Base-by-base conservation (phyloP, 2,888 invertebrate species). In the Limnephilus rhombicus region DNA sequence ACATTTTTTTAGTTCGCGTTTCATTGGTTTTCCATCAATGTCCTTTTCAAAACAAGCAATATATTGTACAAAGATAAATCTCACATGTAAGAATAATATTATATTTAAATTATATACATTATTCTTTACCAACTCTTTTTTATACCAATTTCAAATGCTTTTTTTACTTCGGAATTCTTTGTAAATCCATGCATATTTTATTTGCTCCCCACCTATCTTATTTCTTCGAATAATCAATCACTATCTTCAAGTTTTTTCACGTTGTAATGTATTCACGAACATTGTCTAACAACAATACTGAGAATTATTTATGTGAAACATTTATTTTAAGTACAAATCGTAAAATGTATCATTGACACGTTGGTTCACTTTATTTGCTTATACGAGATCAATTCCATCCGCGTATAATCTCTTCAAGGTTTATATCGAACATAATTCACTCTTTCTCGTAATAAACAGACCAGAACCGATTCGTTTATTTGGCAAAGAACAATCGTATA, bases 391-490 rank as follows among this genome's bases (percentile, higher is more conserved):
- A n/a, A 68, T 68, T 68, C 68, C 24, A 68, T 24, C 68, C n/a
- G 68, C 24, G 9, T 9, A 68, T n/a, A 68, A n/a, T 68, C 34
- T 41, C 29, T 41, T 37, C 85, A 37, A 85, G 85, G 85, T 85
- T 85, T 85, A 85, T 41, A 37, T 37, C 41, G 41, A n/a, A 41
- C 41, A 85, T 41, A 41, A 41, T 85, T 85, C 34, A 85, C 9
- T n/a, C n/a, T 24, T 7, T 68, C 68, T 68, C n/a, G 24, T 31
- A 85, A 29, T 85, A 85, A 85, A 34, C 41, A 85, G 85, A 85
- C 85, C 41, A 37, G 41, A 85, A 85, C 85, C 24, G 24, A 37
- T 41, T 85, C 41, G 29, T 85, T 85, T 41, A 85, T 68, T 68
- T 68, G 68, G 68, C 68, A 68, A 68, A 68, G 68, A 68, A 68